phyloP scores from a whole-genome alignment of 2,797 vertebrate species.

The Anas capensis region DNA sequence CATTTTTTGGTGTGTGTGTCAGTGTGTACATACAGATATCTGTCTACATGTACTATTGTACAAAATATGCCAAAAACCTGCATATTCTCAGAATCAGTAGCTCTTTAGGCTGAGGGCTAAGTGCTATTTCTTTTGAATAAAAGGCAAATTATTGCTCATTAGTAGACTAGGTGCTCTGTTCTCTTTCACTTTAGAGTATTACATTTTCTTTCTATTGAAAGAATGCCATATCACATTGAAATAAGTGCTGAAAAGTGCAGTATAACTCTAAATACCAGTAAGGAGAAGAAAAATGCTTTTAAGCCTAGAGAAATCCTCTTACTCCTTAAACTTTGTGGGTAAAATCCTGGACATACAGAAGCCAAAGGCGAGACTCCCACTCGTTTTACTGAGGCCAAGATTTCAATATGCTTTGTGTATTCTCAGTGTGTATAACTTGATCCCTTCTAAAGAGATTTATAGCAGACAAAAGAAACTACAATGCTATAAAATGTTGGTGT shows the following conservation, averaged over 20 bases:
- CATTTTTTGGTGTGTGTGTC: neutral
- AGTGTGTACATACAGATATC: neutral
- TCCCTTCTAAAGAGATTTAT: conserved; percentile 25
- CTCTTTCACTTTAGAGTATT: conserved; percentile 11
- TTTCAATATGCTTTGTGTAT: conserved; percentile 32
- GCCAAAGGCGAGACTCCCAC: neutral
- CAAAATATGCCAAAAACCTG: neutral
- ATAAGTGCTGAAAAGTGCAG: neutral
- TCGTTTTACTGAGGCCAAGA: neutral
- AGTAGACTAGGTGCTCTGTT: neutral
- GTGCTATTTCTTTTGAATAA: conserved; percentile 2
- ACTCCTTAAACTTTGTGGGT: neutral
- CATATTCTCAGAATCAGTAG: conserved; percentile 11
- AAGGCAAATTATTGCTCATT: conserved; percentile 39
- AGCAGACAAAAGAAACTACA: conserved; percentile 34
- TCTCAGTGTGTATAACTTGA: neutral
- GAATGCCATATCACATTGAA: neutral
- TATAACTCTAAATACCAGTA: neutral
- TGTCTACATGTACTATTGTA: neutral
- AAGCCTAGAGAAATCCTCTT: neutral
- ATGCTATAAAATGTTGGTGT: conserved; percentile 4
- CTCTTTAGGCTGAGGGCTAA: conserved; percentile 17
- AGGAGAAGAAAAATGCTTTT: conserved; percentile 5
- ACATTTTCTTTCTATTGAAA: neutral
- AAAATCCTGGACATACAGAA: conserved; percentile 19